These are phyloP conservation scores for Meriones psammophilus DNA, from an alignment of 2,797 vertebrate species.

Conservation along the genomic window DNA sequence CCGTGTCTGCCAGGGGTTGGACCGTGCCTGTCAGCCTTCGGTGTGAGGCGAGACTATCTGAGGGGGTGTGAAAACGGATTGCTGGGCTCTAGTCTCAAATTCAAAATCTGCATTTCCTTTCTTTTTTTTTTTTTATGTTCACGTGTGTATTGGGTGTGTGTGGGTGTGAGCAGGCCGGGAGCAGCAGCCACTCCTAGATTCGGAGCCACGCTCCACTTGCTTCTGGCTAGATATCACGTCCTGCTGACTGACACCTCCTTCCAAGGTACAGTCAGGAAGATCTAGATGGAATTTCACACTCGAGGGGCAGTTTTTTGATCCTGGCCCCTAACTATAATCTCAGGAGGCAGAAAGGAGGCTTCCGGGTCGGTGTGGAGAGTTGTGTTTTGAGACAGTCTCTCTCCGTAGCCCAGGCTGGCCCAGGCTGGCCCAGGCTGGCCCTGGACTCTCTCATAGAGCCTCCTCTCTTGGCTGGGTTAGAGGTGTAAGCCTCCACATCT, in stretches of 20 bases:
- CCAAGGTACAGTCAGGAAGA: neutral
- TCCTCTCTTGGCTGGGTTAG: neutral
- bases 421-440: neutral
- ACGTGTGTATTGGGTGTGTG: no score
- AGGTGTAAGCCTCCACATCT: neutral
- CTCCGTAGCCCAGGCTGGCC: neutral
- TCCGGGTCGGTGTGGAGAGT: neutral
- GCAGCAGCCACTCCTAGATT: neutral
- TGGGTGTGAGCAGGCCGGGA: neutral
- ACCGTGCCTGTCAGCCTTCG: neutral
- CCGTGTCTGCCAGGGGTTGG: neutral
- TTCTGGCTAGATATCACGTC: neutral
- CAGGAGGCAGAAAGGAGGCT: no score
- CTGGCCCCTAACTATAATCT: neutral
- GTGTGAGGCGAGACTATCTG: neutral
- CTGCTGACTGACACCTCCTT: neutral
- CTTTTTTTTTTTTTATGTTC: neutral
- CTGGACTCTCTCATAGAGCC: neutral
- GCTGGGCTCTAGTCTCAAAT: neutral
- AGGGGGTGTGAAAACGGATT: neutral
- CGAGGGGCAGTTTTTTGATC: neutral
- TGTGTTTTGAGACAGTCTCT: neutral
- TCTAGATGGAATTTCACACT: neutral
- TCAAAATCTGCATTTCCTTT: neutral
- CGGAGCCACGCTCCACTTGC: neutral